Conservation (phyloP, 2,888 invertebrate species). For the Antitype chi region DNA sequence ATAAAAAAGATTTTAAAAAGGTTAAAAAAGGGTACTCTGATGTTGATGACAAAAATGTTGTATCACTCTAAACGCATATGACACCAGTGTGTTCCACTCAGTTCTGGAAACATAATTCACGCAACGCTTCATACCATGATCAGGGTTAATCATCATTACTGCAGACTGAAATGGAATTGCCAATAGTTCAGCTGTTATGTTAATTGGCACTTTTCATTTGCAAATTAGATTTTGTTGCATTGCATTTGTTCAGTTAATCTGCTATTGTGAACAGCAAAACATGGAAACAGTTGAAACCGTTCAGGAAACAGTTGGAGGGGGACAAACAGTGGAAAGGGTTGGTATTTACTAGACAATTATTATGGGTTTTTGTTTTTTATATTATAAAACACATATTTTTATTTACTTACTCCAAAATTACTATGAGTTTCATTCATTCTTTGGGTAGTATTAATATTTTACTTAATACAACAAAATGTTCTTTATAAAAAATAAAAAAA, state of each 20-base stretch:
- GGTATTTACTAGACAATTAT: slow-evolving; percentile 10
- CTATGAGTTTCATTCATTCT: neutral
- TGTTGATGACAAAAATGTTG: neutral
- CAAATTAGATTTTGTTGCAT: slow-evolving; percentile 19
- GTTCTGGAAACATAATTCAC: slow-evolving; percentile 51
- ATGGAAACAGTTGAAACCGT: slow-evolving; percentile 21
- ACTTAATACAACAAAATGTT: neutral
- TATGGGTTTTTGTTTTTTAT: neutral
- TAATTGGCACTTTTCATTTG: slow-evolving; percentile 49
- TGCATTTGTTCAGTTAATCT: slow-evolving; percentile 37
- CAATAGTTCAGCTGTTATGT: slow-evolving; percentile 34
- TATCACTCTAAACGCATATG: slow-evolving; percentile 61
- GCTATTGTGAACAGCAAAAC: slow-evolving; percentile 22
- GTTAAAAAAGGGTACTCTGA: neutral
- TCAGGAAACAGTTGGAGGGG: neutral
- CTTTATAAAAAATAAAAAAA: neutral
- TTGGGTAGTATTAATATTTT: neutral
- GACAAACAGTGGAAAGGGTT: slow-evolving; percentile 7
- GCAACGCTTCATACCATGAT: slow-evolving; percentile 56
- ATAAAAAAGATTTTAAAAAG: too few relatives aligned
- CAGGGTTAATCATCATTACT: slow-evolving; percentile 53
- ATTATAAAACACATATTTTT: neutral
- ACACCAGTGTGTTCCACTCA: slow-evolving; percentile 56
- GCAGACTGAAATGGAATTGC: slow-evolving; percentile 39
- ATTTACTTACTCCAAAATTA: neutral